phyloP scores from a whole-genome alignment of 2,888 invertebrate species.

The Bellardia bayeri region DNA sequence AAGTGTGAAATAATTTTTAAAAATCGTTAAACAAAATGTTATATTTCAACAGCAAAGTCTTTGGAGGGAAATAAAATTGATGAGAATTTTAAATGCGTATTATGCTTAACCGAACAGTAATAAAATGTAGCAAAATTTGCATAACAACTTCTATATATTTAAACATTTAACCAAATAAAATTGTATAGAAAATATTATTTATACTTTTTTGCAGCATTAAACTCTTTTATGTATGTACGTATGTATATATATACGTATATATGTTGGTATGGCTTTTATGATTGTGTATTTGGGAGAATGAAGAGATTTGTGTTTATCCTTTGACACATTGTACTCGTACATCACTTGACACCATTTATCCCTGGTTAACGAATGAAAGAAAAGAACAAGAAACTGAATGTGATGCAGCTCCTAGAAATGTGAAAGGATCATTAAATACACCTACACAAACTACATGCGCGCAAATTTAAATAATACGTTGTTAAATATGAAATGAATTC shows the following conservation, averaged over 20 bases:
- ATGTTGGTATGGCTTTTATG: background rate
- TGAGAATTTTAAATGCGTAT: constrained; percentile 7
- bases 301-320: constrained; percentile 40
- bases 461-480: background rate
- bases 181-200: background rate
- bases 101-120: constrained; percentile 11
- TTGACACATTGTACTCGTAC: constrained; percentile 30
- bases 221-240: background rate
- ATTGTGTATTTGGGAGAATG: background rate
- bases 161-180: constrained; percentile 21
- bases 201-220: background rate
- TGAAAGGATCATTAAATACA: constrained; percentile 2
- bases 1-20: constrained; percentile 21
- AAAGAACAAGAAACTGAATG: constrained; percentile 9
- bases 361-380: constrained; percentile 2
- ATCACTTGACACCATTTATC: constrained; percentile 50
- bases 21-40: constrained; percentile 17
- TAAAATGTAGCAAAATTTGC: constrained; percentile 30
- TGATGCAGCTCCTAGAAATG: constrained; percentile 1
- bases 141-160: constrained; percentile 22
- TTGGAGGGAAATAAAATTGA: constrained; percentile 43
- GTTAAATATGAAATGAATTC: background rate
- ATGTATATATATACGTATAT: background rate
- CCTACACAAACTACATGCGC: too few relatives aligned
- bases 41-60: constrained; percentile 17